Conservation (phyloP, 2,113 vertebrate species). For the Corythornis vintsioides region DNA sequence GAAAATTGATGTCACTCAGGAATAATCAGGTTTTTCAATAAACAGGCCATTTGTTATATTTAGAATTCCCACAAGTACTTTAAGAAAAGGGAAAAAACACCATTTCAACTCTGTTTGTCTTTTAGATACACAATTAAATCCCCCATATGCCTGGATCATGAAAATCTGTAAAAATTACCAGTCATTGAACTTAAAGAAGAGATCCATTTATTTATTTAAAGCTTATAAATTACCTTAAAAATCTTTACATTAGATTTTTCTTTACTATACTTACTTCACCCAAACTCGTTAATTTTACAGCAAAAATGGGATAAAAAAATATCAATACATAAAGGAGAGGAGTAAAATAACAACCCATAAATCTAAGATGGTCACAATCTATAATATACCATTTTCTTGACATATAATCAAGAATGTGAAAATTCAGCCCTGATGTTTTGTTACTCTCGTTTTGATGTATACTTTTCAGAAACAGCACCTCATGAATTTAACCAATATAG, state of each 20-base stretch:
- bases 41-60: neutral
- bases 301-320: neutral
- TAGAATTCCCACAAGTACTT: neutral
- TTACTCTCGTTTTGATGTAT: neutral
- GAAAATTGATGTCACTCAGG: neutral
- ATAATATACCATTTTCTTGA: neutral
- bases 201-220: neutral
- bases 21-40: neutral
- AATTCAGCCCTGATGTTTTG: neutral
- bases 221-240: fast-evolving
- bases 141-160: neutral
- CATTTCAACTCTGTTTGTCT: neutral
- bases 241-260: neutral
- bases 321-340: neutral
- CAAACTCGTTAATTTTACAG: neutral
- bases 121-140: neutral
- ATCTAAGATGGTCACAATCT: neutral
- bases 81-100: neutral
- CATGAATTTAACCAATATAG: neutral
- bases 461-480: neutral
- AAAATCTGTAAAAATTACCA: neutral
- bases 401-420: neutral
- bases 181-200: neutral
- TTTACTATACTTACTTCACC: neutral
- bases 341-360: neutral